Evolutionary conservation across 92 coral and sea anemone species (phyloP), one percentile per base, ranked within the genome.

Genomic region (Hydrozoanthus gracilis): DNA sequence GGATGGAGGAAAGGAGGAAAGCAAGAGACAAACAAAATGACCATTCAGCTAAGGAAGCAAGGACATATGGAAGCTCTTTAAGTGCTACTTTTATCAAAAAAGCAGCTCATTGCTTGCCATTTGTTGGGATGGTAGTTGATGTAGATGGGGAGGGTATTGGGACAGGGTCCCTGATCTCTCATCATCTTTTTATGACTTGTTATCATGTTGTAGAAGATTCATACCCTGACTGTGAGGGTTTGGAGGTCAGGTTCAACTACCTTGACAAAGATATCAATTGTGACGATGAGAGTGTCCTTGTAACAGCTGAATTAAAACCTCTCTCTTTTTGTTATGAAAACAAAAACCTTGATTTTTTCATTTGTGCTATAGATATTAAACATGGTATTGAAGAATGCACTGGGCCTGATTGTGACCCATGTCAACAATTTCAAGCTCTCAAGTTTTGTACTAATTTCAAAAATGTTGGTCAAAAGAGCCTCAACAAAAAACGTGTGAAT

Each of bases 71-170:
- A n/a, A n/a, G n/a, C n/a, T n/a, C n/a, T n/a, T n/a, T n/a, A n/a
- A n/a, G n/a, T n/a, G n/a, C n/a, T n/a, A n/a, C n/a, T n/a, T n/a
- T n/a, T n/a, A n/a, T n/a, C n/a, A n/a, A n/a, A n/a, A n/a, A n/a
- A n/a, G n/a, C n/a, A n/a, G n/a, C n/a, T n/a, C n/a, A n/a, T n/a
- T 69, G 74, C 44, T 69, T 69, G 44, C 44, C 74, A 9, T 69
- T 69, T 69, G 74, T 69, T 8, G 74, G 74, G 5, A 69, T 20
- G 11, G 46, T 69, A 18, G 11, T 0, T 12, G 48, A 44, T 69
- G 46, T n/a, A 69, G 11, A 4, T 18, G 74, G 74, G 5, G 11
- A 8, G 3, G 35, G 74, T 6, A 35, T 69, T 2, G 74, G 74
- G 47, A 69, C 74, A 7, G 74, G 74, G 10, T 69, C 44, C 35